These are phyloP conservation scores for Andinoacara biseriatus DNA, from an alignment of 2,113 vertebrate species.

Conservation along the genomic window DNA sequence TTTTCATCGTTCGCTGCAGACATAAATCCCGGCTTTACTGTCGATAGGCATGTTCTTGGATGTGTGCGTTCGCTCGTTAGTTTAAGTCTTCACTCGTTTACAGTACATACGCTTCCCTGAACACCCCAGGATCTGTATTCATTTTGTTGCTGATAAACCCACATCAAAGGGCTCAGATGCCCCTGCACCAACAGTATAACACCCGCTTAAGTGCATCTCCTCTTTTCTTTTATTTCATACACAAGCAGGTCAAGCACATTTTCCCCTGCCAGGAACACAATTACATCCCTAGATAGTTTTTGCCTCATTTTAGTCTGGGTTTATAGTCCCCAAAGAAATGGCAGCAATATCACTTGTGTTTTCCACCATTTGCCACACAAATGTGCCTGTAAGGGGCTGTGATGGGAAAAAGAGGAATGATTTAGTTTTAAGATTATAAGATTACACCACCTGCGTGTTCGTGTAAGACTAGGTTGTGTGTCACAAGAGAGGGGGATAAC, in stretches of 20 bases:
- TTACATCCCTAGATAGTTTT: constrained; percentile 34
- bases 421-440: constrained; percentile 28
- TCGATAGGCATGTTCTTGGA: constrained; percentile 39
- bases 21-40: constrained; percentile 57
- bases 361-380: constrained; percentile 30
- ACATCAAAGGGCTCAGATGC: constrained; percentile 51
- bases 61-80: constrained; percentile 24
- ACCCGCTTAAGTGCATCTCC: constrained; percentile 30
- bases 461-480: constrained; percentile 28
- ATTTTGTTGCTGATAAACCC: constrained; percentile 57
- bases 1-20: constrained; percentile 51
- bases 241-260: constrained; percentile 42
- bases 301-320: constrained; percentile 3
- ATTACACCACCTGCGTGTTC: constrained; percentile 33
- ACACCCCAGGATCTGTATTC: constrained; percentile 33
- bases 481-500: constrained; percentile 38
- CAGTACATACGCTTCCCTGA: constrained; percentile 15
- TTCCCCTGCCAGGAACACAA: background rate
- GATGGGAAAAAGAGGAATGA: background rate
- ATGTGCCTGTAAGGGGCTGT: background rate
- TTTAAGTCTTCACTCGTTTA: constrained; percentile 39
- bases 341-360: background rate
- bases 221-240: constrained; percentile 32
- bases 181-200: constrained; percentile 25
- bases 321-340: constrained; percentile 30